Percentiles rank a stretch among this genome's conserved stretches.
These are phyloP conservation scores for Leucophenga montana DNA, from an alignment of 2,888 invertebrate species.

Conservation along the genomic window DNA sequence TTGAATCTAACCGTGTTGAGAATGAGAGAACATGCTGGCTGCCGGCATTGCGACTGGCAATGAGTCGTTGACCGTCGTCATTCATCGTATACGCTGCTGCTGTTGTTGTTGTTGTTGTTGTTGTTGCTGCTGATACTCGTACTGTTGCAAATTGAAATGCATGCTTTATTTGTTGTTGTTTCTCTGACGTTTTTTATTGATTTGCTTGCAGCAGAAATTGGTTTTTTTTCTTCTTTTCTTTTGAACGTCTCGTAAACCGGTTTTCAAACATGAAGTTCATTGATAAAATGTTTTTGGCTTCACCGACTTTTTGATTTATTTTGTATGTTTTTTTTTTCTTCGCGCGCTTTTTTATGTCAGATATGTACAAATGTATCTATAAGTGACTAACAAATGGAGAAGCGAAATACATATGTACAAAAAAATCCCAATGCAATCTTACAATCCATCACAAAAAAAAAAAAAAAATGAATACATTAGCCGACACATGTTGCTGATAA, in stretches of 20 bases:
- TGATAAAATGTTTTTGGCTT: constrained; percentile 47
- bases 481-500: not conserved
- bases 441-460: too few species aligned
- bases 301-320: not conserved
- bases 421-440: too few species aligned
- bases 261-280: constrained; percentile 46
- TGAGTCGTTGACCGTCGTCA: not conserved
- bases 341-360: not conserved
- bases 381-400: too few species aligned
- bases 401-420: too few species aligned
- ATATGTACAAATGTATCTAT: too few species aligned
- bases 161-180: constrained; percentile 34
- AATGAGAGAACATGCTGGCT: too few species aligned
- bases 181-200: constrained; percentile 29
- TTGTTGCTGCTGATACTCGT: constrained; percentile 6
- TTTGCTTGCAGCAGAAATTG: constrained; percentile 14
- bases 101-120: constrained; percentile 1
- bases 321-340: not conserved
- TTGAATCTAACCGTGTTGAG: too few species aligned
- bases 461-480: too few species aligned
- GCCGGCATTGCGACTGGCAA: constrained; percentile 3
- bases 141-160: constrained; percentile 53
- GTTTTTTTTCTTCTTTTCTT: too few species aligned
- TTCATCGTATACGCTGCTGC: not conserved
- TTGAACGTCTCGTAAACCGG: constrained; percentile 1